A percentile compares a stretch with the other conserved stretches of the same genome.
phyloP scores from a whole-genome alignment of 2,888 invertebrate species.

The Chironomus tentans region DNA sequence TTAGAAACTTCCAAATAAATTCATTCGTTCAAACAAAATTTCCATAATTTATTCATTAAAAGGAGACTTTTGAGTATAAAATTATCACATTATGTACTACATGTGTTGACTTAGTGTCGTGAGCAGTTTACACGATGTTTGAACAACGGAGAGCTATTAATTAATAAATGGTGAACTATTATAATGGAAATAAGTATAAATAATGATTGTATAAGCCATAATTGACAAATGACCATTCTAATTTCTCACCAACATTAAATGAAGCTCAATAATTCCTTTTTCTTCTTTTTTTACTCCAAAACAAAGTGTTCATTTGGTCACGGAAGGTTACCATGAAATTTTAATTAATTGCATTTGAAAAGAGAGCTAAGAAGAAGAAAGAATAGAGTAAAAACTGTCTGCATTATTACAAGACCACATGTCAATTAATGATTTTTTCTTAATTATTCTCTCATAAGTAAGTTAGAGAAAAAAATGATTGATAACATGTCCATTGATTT shows the following conservation, averaged over 20 bases:
- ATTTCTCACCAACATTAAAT: neutral
- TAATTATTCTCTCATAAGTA: neutral
- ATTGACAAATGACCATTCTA: neutral
- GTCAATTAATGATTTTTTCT: constrained; percentile 1
- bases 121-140: too few species aligned
- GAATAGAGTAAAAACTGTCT: too few species aligned
- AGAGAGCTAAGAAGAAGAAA: neutral
- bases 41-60: too few species aligned
- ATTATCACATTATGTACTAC: too few species aligned
- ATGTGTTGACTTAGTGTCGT: too few species aligned
- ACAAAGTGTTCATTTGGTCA: neutral
- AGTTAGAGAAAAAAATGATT: neutral
- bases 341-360: neutral
- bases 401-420: neutral
- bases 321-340: neutral
- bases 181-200: neutral
- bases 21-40: too few species aligned
- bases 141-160: neutral
- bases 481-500: neutral
- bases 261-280: too few species aligned
- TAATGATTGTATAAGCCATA: neutral
- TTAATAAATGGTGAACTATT: neutral
- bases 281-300: too few species aligned
- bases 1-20: too few species aligned
- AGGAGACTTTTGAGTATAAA: too few species aligned